Base-by-base conservation (phyloP, 2,888 invertebrate genomes). In the Platypus cylindrus region DNA sequence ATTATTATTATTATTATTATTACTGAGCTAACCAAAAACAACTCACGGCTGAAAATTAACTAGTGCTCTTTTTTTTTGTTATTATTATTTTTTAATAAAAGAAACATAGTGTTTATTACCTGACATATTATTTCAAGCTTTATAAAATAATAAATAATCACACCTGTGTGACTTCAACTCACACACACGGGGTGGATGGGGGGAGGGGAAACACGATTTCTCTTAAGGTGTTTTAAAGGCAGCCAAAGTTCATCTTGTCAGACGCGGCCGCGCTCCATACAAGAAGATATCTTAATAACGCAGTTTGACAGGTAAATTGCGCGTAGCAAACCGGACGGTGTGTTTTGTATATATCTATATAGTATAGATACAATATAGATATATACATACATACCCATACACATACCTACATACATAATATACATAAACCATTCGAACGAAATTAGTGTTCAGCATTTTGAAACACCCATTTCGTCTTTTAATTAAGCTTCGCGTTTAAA, bases 221-320 rank as follows among this genome's bases (percentile, higher is more conserved):
- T 41, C 41, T 41, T 32, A 32, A 34, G 36, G 36, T 40, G 36
- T 32, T 32, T 33, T 17, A 20, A 29, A 30, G 32, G 29, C 28
- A 30, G 20, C 35, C 26, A 35, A 29, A 25, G 22, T 30, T 17
- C 17, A 28, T 14, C 31, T 29, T 30, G 13, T 17, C 29, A 23
- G 34, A 28, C 26, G 26, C 8, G 24, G 30, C 31, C 28, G 22
- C 32, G 36, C 26, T 36, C 34, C 36, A 48, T 45, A 40, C 34
- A 38, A 41, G 34, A 41, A 46, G 49, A 49, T 49, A 49, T 50
- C 51, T 51, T 51, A 49, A 51, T 51, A 51, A 49, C 48, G 47
- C 41, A 41, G 43, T 50, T 47, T 50, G 51, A 50, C 50, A 50
- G 47, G 40, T 49, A 50, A 51, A 51, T 51, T 51, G 48, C 46